Percentiles rank a stretch among this genome's conserved stretches.
These are phyloP conservation scores for Phenganax subtilis DNA, from an alignment of 92 coral and sea anemone genomes.

Conservation along the genomic window DNA sequence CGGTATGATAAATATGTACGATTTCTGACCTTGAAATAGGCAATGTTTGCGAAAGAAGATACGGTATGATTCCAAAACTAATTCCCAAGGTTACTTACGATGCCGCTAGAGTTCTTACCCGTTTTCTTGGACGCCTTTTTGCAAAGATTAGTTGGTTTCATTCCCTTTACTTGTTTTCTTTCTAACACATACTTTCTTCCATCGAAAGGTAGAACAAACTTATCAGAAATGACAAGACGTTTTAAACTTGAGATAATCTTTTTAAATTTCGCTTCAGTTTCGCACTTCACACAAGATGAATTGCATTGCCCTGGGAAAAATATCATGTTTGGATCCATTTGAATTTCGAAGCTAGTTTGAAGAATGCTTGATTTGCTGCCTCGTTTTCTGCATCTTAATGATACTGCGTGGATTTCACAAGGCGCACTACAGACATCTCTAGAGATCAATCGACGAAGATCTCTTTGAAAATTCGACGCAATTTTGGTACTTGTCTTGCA, in stretches of 20 bases:
- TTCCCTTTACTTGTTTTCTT: constrained; percentile 42
- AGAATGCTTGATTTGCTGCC: constrained; percentile 38
- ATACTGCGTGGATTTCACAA: constrained; percentile 57
- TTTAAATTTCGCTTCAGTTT: constrained; percentile 65
- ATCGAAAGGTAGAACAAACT: constrained; percentile 59
- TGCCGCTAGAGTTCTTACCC: constrained; percentile 28
- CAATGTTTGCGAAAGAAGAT: too few relatives aligned
- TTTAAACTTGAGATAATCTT: constrained; percentile 63
- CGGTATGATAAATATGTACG: too few relatives aligned
- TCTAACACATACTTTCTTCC: constrained; percentile 9
- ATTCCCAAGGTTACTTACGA: too few relatives aligned
- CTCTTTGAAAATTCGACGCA: constrained; percentile 43
- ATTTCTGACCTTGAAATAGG: too few relatives aligned
- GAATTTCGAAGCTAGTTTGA: constrained; percentile 60
- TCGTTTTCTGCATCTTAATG: constrained; percentile 52
- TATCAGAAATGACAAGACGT: constrained; percentile 54
- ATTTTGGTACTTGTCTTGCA: constrained; percentile 46
- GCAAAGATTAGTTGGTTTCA: constrained; percentile 38
- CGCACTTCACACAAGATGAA: constrained; percentile 67
- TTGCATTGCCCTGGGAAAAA: constrained; percentile 65
- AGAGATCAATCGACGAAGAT: constrained; percentile 59
- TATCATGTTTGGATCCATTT: constrained; percentile 54
- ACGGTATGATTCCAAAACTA: too few relatives aligned
- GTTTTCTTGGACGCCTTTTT: constrained; percentile 47
- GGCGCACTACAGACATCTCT: constrained; percentile 72